A percentile compares a stretch with the other conserved stretches of the same genome.
These are phyloP conservation scores for Balearica regulorum DNA, from an alignment of 2,797 vertebrate genomes.

Conservation along the genomic window DNA sequence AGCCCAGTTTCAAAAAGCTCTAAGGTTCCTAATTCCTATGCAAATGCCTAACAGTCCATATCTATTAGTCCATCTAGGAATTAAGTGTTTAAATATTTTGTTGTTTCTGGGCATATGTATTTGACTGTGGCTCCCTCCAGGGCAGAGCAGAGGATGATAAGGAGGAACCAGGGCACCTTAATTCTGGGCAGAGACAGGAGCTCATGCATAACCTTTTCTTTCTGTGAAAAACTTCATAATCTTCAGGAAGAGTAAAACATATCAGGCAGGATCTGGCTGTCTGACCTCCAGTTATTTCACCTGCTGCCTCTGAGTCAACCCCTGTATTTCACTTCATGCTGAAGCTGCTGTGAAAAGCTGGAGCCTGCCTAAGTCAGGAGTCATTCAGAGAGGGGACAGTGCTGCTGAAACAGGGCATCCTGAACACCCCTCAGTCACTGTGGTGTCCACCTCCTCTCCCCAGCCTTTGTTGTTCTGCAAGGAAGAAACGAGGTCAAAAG, in stretches of 20 bases:
- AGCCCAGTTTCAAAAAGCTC: neutral
- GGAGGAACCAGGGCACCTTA: neutral
- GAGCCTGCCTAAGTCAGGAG: neutral
- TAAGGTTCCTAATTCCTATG: neutral
- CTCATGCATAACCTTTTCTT: neutral
- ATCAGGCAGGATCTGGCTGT: neutral
- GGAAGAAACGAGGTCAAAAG: neutral
- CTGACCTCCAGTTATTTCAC: constrained; percentile 12
- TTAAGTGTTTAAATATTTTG: neutral
- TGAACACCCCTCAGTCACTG: neutral
- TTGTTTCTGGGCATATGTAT: neutral
- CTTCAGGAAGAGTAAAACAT: neutral
- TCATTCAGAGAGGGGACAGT: neutral
- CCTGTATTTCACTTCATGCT: neutral
- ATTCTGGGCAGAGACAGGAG: neutral
- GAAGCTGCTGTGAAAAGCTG: constrained; percentile 1
- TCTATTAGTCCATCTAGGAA: neutral
- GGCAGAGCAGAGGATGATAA: neutral
- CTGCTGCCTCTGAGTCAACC: constrained; percentile 3
- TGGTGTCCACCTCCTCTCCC: neutral
- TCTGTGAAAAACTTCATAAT: neutral
- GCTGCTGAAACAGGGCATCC: neutral
- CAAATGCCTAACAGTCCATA: neutral
- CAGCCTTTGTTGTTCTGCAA: neutral
- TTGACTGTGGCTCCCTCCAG: neutral